Percentiles rank a stretch among this genome's conserved stretches.
phyloP scores from a whole-genome alignment of 2,888 invertebrate species.

The Enchytraeus crypticus region DNA sequence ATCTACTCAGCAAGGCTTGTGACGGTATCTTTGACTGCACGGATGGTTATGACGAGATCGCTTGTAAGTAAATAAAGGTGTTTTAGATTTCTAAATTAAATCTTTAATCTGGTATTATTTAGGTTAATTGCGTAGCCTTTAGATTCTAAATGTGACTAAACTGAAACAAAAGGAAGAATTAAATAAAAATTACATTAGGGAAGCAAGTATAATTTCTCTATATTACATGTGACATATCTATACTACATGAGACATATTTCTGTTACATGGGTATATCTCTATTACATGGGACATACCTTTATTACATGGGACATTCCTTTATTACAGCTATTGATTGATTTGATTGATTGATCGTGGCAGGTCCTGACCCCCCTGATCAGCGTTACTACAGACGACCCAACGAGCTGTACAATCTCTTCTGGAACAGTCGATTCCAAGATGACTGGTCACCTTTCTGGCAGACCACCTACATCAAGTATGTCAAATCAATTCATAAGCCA shows the following conservation, averaged over 20 bases:
- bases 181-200: too few relatives aligned
- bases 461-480: slow-evolving; percentile 16
- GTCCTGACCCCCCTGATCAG: slow-evolving; percentile 7
- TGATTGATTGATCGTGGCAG: slow-evolving; percentile 2
- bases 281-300: background rate
- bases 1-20: slow-evolving; percentile 64
- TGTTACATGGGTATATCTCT: too few relatives aligned
- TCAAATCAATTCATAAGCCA: background rate
- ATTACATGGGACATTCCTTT: too few relatives aligned
- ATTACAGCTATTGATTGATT: background rate
- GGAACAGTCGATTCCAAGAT: slow-evolving; percentile 20
- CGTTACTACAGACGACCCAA: slow-evolving; percentile 7
- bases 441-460: slow-evolving; percentile 17
- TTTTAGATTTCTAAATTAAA: background rate
- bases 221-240: too few relatives aligned
- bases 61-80: slow-evolving; percentile 18
- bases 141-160: background rate
- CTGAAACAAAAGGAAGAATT: too few relatives aligned
- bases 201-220: too few relatives aligned
- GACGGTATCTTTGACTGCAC: slow-evolving; percentile 69
- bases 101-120: too few relatives aligned
- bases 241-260: too few relatives aligned
- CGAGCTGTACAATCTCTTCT: slow-evolving; percentile 15
- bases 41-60: slow-evolving; percentile 24
- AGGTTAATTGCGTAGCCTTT: too few relatives aligned